phyloP scores from a whole-genome alignment of 1,140 invertebrate species.

The Plutomurus gul region DNA sequence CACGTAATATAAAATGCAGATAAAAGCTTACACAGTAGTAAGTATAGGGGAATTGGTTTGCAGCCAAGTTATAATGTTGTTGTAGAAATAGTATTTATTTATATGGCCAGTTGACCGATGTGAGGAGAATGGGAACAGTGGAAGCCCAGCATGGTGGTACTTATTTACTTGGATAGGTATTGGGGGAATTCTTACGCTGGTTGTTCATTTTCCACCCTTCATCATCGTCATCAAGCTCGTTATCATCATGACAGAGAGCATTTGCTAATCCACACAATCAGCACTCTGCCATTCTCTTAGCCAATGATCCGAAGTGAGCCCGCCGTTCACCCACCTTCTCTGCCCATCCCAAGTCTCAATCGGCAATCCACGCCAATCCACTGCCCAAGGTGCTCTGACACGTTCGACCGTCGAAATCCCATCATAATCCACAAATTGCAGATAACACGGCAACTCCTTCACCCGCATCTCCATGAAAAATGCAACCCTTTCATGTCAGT shows the following conservation, averaged over 20 bases:
- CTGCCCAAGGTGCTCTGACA: constrained; percentile 28
- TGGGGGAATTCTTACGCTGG: background rate
- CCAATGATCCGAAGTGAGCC: constrained; percentile 1
- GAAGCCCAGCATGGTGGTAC: too few relatives aligned
- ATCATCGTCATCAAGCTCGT: background rate
- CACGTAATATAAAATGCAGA: too few relatives aligned
- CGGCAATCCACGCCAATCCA: constrained; percentile 33
- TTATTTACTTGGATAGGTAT: too few relatives aligned
- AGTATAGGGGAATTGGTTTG: too few relatives aligned
- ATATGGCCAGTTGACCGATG: too few relatives aligned
- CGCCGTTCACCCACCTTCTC: background rate
- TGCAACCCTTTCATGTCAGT: constrained; percentile 37
- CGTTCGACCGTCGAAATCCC: constrained; percentile 33
- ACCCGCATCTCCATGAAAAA: constrained; percentile 32
- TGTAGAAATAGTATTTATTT: too few relatives aligned
- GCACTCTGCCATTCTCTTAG: constrained; percentile 11
- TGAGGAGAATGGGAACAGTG: too few relatives aligned
- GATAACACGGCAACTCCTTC: constrained; percentile 10
- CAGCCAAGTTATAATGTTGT: too few relatives aligned
- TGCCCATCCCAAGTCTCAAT: background rate
- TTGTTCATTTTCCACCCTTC: background rate
- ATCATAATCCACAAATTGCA: constrained; percentile 27
- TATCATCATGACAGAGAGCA: background rate
- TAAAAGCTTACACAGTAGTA: too few relatives aligned
- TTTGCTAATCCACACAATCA: constrained; percentile 21